Evolutionary conservation across 2,113 vertebrate species (phyloP).

Genomic region (Phycodurus eques): DNA sequence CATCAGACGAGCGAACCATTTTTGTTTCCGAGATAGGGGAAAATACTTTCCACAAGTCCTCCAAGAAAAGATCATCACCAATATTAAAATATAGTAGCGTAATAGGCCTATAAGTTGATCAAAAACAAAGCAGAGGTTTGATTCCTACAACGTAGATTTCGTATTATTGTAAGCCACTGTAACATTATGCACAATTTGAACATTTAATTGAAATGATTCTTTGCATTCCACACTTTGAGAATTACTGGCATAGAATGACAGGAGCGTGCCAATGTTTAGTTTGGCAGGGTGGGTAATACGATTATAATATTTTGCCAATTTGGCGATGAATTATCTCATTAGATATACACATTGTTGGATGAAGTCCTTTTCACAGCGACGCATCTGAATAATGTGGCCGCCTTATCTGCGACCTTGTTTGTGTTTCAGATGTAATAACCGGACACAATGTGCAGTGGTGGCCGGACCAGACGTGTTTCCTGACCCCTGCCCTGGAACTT

Average conservation of each 20-base stretch:
- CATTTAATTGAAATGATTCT: too few relatives aligned
- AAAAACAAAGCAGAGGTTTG: too few relatives aligned
- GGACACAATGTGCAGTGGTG: conserved; percentile 93
- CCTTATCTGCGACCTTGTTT: conserved; percentile 7
- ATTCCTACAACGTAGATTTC: too few relatives aligned
- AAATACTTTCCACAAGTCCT: too few relatives aligned
- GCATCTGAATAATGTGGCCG: conserved; percentile 20
- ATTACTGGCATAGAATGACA: background rate
- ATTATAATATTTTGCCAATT: background rate
- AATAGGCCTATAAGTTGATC: too few relatives aligned
- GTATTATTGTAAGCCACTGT: too few relatives aligned
- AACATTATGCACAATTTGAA: too few relatives aligned
- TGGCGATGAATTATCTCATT: conserved; percentile 21
- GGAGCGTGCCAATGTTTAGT: background rate
- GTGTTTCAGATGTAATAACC: conserved; percentile 91
- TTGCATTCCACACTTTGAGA: background rate
- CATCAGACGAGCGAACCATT: too few relatives aligned
- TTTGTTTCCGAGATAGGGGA: too few relatives aligned
- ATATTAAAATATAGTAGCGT: too few relatives aligned
- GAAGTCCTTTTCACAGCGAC: background rate
- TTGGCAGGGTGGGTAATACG: too few relatives aligned
- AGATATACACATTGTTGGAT: conserved; percentile 4
- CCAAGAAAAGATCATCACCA: too few relatives aligned
- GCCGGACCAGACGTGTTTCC: conserved; percentile 94
- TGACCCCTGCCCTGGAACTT: conserved; percentile 92